These are phyloP conservation scores for Leptosomus discolor DNA, from an alignment of 2,113 vertebrate genomes.

Conservation along the genomic window DNA sequence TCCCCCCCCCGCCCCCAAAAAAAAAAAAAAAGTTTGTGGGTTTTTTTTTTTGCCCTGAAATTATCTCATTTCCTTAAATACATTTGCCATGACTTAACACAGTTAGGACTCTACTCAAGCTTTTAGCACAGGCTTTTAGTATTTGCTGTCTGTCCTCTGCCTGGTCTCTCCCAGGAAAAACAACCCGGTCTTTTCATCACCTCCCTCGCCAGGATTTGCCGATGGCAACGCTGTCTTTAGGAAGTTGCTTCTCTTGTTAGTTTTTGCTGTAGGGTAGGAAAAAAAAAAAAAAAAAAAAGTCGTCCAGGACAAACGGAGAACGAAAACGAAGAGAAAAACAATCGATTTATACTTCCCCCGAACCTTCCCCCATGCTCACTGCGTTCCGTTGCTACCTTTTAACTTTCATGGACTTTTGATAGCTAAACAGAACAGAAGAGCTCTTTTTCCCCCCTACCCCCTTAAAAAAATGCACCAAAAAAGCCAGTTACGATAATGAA, in stretches of 20 bases:
- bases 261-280: background rate
- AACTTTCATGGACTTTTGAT: background rate
- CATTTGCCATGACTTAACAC: background rate
- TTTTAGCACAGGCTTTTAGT: background rate
- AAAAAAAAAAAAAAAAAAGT: no score
- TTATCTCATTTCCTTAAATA: background rate
- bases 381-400: background rate
- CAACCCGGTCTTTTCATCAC: fast-evolving
- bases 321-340: background rate
- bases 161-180: background rate
- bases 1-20: background rate
- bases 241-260: background rate
- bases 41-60: background rate
- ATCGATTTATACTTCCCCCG: background rate
- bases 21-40: no score
- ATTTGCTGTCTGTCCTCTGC: background rate
- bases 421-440: background rate
- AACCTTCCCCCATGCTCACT: background rate
- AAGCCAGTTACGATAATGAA: background rate
- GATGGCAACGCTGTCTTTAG: background rate
- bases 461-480: background rate
- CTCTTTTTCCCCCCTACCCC: background rate
- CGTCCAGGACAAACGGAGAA: background rate
- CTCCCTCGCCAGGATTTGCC: background rate
- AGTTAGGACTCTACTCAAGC: background rate